phyloP scores from a whole-genome alignment of 2,888 invertebrate species.

The Aphrophora alni region DNA sequence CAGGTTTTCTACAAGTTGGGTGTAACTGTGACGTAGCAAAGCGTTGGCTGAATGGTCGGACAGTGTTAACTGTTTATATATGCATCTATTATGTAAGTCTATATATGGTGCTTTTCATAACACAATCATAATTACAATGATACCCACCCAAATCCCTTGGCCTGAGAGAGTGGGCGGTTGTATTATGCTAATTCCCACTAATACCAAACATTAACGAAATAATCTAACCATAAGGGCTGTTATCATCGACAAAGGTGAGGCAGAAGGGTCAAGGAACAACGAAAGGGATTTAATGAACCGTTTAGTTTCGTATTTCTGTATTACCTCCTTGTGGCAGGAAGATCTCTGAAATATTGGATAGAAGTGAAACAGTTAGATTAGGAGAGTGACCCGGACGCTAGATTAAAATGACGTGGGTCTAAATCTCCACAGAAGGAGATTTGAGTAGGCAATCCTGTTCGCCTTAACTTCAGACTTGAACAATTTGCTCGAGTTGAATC shows the following conservation, averaged over 20 bases:
- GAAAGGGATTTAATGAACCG: neutral
- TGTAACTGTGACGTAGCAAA: slow-evolving; percentile 22
- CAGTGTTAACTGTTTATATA: slow-evolving; percentile 20
- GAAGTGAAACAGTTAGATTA: neutral
- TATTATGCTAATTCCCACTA: neutral
- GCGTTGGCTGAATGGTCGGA: slow-evolving; percentile 14
- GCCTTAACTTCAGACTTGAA: neutral
- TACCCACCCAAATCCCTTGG: slow-evolving; percentile 6
- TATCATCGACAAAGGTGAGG: neutral
- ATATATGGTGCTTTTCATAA: slow-evolving; percentile 26
- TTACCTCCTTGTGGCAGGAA: neutral
- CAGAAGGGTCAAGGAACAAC: slow-evolving; percentile 1
- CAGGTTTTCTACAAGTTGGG: neutral
- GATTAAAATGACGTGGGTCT: neutral
- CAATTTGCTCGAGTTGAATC: slow-evolving; percentile 2
- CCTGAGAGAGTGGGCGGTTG: neutral
- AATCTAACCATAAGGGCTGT: neutral
- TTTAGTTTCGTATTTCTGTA: neutral
- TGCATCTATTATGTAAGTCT: slow-evolving; percentile 26
- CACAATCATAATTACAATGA: slow-evolving; percentile 11
- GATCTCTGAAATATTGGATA: neutral
- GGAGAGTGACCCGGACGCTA: neutral
- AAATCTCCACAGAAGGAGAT: neutral
- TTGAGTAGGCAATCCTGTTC: neutral
- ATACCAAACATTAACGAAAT: slow-evolving; percentile 4